Evolutionary conservation across 2,888 invertebrate genomes (phyloP), one percentile per base, ranked within the genome.

Genomic region (Drosophila testacea): DNA sequence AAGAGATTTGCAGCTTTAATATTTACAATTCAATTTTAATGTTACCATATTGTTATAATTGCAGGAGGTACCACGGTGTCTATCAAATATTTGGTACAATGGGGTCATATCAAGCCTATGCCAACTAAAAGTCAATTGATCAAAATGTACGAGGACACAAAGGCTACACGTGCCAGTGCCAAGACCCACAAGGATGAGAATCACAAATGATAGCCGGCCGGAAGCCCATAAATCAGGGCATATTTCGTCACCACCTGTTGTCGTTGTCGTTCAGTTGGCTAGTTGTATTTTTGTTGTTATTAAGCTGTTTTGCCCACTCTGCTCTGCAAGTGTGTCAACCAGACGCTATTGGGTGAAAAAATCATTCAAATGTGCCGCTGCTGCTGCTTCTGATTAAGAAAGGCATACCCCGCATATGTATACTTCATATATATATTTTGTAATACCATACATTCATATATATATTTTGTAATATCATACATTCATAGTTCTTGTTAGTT

Each of bases 81-180:
- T 6, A 98, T 98, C 65, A 97, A 95, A 85, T 96, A 95, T 88
- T 93, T 98, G 77, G 95, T 95, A 81, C 94, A 94, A 83, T 94
- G 95, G 91, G 98, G 98, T 54, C 95, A 96, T 91, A 96, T 98
- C 68, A 96, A 95, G 91, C 96, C 97, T n/a, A 95, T 96, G 36
- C 96, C 96, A 16, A 95, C 95, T 27, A 95, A 94, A 88, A 95
- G 94, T 34, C 94, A 94, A 77, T 80, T 95, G 30, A 94, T 95
- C 73, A 94, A 94, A 76, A 93, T 94, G 77, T 94, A 95, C 65
- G 94, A 94, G 83, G 94, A 95, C 41, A 90, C 90, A 55, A 92
- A 91, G 75, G 92, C 91, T 0, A 87, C 86, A 30, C 88, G 90
- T 4, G 90, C 90, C 30, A 86, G 79, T 27, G 79, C 80, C 32